Percentiles rank a stretch among this genome's conserved stretches.
These are phyloP conservation scores for Lithosia quadra DNA, from an alignment of 2,888 invertebrate species.

Conservation along the genomic window DNA sequence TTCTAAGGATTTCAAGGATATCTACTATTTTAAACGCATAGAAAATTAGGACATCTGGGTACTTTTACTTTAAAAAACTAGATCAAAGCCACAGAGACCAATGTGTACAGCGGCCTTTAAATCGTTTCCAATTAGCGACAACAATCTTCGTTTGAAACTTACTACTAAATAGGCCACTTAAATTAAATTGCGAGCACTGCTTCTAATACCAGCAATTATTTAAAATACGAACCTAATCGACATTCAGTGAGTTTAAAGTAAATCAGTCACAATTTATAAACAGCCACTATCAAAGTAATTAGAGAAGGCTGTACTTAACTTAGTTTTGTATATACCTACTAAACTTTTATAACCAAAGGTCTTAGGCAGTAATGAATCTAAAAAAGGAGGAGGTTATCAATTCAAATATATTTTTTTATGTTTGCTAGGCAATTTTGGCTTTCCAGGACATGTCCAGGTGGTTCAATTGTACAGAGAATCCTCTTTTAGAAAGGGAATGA, in stretches of 20 bases:
- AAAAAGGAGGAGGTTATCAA: too few species aligned
- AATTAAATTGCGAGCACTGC: conserved; percentile 10
- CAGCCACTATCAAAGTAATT: background rate
- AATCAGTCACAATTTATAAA: background rate
- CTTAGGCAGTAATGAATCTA: too few species aligned
- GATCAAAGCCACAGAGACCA: background rate
- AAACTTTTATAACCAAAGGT: too few species aligned
- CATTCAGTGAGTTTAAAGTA: conserved; percentile 9
- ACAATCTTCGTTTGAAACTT: background rate
- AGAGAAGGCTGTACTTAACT: background rate
- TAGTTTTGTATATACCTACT: background rate
- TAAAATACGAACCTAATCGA: conserved; percentile 1
- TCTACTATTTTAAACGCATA: too few species aligned
- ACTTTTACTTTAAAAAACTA: too few species aligned
- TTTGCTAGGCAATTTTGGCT: too few species aligned
- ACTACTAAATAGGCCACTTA: conserved; percentile 11
- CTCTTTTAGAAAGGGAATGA: too few species aligned
- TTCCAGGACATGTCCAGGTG: too few species aligned
- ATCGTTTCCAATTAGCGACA: background rate
- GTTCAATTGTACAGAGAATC: too few species aligned
- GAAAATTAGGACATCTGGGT: too few species aligned
- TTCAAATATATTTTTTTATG: too few species aligned
- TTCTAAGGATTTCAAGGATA: too few species aligned
- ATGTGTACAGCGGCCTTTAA: background rate
- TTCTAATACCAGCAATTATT: conserved; percentile 5